These are phyloP conservation scores for Leptodactylus fallax DNA, from an alignment of 2,797 vertebrate genomes.

Conservation along the genomic window DNA sequence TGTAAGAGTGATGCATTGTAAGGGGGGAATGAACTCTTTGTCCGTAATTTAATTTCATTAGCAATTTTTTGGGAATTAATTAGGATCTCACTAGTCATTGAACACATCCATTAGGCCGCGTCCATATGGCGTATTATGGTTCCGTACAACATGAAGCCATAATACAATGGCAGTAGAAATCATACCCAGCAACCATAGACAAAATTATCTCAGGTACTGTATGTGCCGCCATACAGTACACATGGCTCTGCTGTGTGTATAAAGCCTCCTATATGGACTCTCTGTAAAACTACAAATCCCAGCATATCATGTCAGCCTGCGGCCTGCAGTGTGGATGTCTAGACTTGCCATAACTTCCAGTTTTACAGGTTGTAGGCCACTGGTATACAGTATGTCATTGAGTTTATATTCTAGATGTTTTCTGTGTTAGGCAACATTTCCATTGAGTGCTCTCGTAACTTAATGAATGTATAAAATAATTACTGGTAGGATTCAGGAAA, in stretches of 20 bases:
- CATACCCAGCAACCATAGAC: not conserved
- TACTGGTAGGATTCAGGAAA: not conserved
- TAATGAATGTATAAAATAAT: slow-evolving; percentile 18
- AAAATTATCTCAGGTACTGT: too few species aligned
- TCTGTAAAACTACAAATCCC: not conserved
- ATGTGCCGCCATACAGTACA: not conserved
- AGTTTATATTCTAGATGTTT: not conserved
- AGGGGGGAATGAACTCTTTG: slow-evolving; percentile 81
- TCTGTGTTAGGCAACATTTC: not conserved
- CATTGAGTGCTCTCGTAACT: slow-evolving; percentile 11
- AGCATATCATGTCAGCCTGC: not conserved
- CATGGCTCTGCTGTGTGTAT: not conserved
- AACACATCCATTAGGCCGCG: slow-evolving; percentile 70
- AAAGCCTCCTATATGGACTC: too few species aligned
- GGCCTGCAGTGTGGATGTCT: not conserved
- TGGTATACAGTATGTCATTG: not conserved
- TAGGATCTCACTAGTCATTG: slow-evolving; percentile 79
- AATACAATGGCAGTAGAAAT: not conserved
- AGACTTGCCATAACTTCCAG: not conserved
- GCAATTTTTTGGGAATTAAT: slow-evolving; percentile 82
- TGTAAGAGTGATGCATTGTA: slow-evolving; percentile 80
- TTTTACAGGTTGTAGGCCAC: not conserved
- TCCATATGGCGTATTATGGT: not conserved
- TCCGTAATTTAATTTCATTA: slow-evolving; percentile 80
- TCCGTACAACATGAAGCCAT: not conserved